These are phyloP conservation scores for Odontophorus gujanensis DNA, from an alignment of 2,113 vertebrate genomes.

Conservation along the genomic window DNA sequence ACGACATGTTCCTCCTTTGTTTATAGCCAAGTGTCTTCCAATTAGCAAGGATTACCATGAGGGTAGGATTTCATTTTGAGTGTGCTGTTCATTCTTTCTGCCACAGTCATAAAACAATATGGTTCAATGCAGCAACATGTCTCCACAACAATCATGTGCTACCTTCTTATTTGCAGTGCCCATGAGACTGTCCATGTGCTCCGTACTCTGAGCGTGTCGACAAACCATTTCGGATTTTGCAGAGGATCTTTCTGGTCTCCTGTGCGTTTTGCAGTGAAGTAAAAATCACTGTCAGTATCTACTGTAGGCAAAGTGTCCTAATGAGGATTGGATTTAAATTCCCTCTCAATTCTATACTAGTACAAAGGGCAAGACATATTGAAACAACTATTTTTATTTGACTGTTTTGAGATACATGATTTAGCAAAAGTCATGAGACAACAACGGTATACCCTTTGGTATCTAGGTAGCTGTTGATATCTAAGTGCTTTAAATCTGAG, in stretches of 20 bases:
- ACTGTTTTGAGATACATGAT: neutral
- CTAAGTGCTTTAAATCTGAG: neutral
- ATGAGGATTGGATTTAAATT: neutral
- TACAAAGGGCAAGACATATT: neutral
- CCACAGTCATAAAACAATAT: neutral
- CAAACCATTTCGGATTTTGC: neutral
- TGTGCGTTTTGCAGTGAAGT: neutral
- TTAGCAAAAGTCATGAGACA: neutral
- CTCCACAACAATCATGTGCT: neutral
- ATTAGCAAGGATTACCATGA: neutral
- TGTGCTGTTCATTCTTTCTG: neutral
- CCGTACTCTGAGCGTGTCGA: neutral
- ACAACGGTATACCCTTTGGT: neutral
- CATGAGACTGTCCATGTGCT: too few relatives aligned
- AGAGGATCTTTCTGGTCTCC: neutral
- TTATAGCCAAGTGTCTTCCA: neutral
- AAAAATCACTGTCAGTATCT: neutral
- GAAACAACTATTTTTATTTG: neutral
- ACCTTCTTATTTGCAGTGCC: neutral
- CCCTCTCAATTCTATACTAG: neutral
- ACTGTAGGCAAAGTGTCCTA: neutral
- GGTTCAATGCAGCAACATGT: fast-evolving
- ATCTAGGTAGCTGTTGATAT: neutral
- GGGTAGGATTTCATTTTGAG: neutral
- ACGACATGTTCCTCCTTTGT: neutral